A percentile compares a stretch with the other conserved stretches of the same genome.
These are phyloP conservation scores for Aldabrachelys gigantea DNA, from an alignment of 2,113 vertebrate genomes.

Conservation along the genomic window DNA sequence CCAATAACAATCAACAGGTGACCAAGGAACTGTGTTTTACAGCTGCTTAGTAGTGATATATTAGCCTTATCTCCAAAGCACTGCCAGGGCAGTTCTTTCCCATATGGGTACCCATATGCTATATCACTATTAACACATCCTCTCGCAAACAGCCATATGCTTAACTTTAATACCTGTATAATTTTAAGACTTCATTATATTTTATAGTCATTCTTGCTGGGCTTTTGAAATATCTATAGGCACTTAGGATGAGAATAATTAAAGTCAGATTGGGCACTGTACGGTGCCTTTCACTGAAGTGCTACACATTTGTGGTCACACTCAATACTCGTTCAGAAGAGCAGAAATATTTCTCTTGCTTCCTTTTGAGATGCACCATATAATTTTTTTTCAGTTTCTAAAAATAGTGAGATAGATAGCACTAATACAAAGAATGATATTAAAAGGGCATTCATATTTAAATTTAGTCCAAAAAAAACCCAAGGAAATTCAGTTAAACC, in stretches of 20 bases:
- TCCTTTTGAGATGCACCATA: neutral
- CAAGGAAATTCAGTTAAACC: neutral
- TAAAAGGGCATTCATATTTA: neutral
- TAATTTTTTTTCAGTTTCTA: neutral
- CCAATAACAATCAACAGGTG: slow-evolving; percentile 47
- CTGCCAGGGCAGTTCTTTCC: slow-evolving; percentile 62
- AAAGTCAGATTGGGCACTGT: slow-evolving; percentile 1
- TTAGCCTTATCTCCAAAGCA: slow-evolving; percentile 71
- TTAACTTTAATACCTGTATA: slow-evolving; percentile 66
- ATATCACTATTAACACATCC: slow-evolving; percentile 60
- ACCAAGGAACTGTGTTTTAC: slow-evolving; percentile 62
- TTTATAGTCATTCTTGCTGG: slow-evolving; percentile 22
- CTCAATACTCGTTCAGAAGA: neutral
- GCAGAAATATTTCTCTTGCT: neutral
- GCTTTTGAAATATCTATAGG: slow-evolving; percentile 57
- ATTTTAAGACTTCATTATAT: slow-evolving; percentile 54
- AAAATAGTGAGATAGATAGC: neutral
- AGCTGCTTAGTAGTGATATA: slow-evolving; percentile 72
- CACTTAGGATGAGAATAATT: slow-evolving; percentile 37
- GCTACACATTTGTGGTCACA: neutral
- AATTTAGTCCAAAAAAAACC: neutral
- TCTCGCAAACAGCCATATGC: slow-evolving; percentile 69
- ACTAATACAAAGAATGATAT: neutral
- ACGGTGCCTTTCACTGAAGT: neutral
- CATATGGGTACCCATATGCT: slow-evolving; percentile 74